Percentiles rank a stretch among this genome's conserved stretches.
These are phyloP conservation scores for Drosophila putrida DNA, from an alignment of 2,888 invertebrate genomes.

Conservation along the genomic window DNA sequence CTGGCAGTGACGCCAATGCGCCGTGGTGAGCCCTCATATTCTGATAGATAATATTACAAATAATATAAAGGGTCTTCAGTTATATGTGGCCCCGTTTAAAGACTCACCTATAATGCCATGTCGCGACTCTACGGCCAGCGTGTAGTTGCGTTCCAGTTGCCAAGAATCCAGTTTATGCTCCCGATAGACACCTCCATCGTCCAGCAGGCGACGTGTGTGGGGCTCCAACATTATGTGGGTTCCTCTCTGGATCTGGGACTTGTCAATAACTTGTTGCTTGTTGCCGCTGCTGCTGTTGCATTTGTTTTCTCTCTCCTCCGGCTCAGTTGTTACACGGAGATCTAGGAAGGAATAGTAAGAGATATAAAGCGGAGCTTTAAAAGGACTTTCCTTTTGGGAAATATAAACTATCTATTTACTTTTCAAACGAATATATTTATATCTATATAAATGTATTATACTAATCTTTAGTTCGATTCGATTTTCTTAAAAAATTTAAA, in stretches of 20 bases:
- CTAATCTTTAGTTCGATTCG: too few species aligned
- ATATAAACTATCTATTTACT: too few species aligned
- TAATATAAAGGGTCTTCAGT: background rate
- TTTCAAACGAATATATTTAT: too few species aligned
- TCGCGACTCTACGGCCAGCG: conserved; percentile 79
- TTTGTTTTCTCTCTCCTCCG: conserved; percentile 46
- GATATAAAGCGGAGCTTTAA: background rate
- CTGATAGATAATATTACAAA: conserved; percentile 27
- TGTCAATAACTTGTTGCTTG: conserved; percentile 29
- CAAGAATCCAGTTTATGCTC: conserved; percentile 67
- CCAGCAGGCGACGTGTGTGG: conserved; percentile 41
- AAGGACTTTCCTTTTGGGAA: too few species aligned
- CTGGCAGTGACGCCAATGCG: conserved; percentile 63
- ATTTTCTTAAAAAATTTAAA: too few species aligned
- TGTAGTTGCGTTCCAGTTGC: conserved; percentile 82
- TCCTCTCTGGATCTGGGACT: conserved; percentile 27
- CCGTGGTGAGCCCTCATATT: conserved; percentile 69
- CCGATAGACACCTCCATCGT: conserved; percentile 53
- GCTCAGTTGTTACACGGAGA: conserved; percentile 82
- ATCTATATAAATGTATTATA: too few species aligned
- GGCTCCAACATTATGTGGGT: conserved; percentile 38
- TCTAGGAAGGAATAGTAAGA: conserved; percentile 48
- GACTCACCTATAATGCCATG: conserved; percentile 81
- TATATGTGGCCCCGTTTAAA: background rate
- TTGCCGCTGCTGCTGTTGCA: conserved; percentile 20